These are phyloP conservation scores for Thrips palmi DNA, from an alignment of 1,140 invertebrate species.

Conservation along the genomic window DNA sequence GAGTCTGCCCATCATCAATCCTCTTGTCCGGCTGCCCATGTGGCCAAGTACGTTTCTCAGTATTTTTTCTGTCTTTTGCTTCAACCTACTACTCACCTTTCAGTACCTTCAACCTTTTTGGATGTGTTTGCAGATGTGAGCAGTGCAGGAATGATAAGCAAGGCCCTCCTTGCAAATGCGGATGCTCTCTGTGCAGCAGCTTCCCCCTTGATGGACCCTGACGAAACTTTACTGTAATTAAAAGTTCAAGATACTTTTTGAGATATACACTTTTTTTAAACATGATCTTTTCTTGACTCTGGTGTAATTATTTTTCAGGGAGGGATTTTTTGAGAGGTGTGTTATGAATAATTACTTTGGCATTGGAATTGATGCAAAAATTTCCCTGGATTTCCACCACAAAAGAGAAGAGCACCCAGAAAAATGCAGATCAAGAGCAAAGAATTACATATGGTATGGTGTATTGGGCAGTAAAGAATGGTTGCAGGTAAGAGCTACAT, in stretches of 20 bases:
- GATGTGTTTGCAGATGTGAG: conserved; percentile 31
- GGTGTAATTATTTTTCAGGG: conserved; percentile 27
- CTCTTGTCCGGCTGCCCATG: conserved; percentile 60
- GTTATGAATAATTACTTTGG: conserved; percentile 99
- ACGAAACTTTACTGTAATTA: conserved; percentile 58
- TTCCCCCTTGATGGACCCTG: conserved; percentile 79
- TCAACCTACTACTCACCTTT: background rate
- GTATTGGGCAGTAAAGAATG: conserved; percentile 86
- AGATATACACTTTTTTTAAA: conserved; percentile 8
- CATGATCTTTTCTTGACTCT: conserved; percentile 9
- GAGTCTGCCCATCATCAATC: conserved; percentile 78
- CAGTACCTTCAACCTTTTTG: background rate
- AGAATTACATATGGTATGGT: conserved; percentile 97
- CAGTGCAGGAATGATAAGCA: conserved; percentile 61
- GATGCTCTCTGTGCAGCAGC: conserved; percentile 88
- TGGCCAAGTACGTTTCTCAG: conserved; percentile 57
- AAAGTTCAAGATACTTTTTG: conserved; percentile 7
- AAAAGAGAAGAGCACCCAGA: conserved; percentile 96
- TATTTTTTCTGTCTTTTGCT: background rate
- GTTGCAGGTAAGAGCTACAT: conserved; percentile 30
- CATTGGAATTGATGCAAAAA: conserved; percentile 97
- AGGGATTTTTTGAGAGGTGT: conserved; percentile 83
- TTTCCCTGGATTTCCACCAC: conserved; percentile 93
- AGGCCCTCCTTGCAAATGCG: conserved; percentile 87
- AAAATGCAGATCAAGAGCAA: conserved; percentile 82